These are phyloP conservation scores for Cliona cf. orientalis DNA, from an alignment of 37 sponge, comb jelly and placozoan species.

Conservation along the genomic window DNA sequence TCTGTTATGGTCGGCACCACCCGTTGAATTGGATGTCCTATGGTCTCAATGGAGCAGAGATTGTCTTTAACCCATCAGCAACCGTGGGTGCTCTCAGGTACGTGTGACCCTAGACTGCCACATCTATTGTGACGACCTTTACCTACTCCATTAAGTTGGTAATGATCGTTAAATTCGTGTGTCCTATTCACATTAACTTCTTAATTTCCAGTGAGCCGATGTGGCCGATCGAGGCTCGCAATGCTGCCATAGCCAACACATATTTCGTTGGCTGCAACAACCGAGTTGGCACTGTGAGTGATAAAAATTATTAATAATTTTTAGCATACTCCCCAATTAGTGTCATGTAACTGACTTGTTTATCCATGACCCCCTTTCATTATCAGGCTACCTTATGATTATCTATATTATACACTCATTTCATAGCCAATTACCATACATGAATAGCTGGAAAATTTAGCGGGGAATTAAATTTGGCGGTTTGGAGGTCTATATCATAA, in stretches of 20 bases:
- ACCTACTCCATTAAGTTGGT: neutral
- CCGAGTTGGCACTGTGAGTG: constrained; percentile 91
- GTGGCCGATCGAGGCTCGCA: constrained; percentile 97
- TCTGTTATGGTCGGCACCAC: constrained; percentile 97
- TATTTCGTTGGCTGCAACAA: constrained; percentile 91
- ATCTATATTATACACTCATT: neutral
- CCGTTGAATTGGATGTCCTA: constrained; percentile 94
- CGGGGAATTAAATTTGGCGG: too few species aligned
- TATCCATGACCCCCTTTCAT: too few species aligned
- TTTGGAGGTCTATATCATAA: too few species aligned
- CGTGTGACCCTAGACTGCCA: neutral
- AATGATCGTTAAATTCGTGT: neutral
- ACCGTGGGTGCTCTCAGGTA: constrained; percentile 96
- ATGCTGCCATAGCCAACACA: constrained; percentile 92
- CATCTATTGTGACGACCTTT: neutral
- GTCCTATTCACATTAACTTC: neutral
- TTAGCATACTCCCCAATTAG: too few species aligned
- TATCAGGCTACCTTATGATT: neutral
- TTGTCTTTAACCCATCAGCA: constrained; percentile 97
- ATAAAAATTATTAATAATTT: neutral
- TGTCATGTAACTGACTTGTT: too few species aligned
- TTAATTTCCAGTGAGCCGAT: constrained; percentile 89
- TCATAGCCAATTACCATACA: neutral
- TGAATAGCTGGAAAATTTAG: too few species aligned
- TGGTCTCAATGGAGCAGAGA: constrained; percentile 96